Evolutionary conservation across 1,140 invertebrate species (phyloP).

Genomic region (Armadillidium nasatum): DNA sequence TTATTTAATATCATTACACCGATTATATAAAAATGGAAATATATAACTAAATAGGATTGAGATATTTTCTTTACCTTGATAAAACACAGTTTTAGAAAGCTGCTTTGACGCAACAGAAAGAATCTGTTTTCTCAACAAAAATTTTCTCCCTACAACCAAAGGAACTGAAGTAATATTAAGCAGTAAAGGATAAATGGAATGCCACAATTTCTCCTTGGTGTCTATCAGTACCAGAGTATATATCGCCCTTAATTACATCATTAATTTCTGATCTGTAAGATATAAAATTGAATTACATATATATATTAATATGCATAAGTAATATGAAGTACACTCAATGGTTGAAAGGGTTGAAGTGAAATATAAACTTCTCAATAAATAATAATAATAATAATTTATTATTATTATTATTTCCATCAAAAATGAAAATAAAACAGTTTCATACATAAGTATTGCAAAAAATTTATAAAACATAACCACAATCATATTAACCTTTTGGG

Average conservation of each 20-base stretch:
- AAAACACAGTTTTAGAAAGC: constrained; percentile 27
- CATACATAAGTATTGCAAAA: too few relatives aligned
- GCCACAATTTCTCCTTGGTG: constrained; percentile 92
- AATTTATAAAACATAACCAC: neutral
- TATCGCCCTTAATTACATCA: constrained; percentile 67
- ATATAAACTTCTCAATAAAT: too few relatives aligned
- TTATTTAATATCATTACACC: too few relatives aligned
- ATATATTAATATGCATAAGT: too few relatives aligned
- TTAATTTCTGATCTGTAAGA: constrained; percentile 63
- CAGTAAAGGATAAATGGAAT: constrained; percentile 79
- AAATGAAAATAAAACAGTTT: too few relatives aligned
- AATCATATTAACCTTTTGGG: constrained; percentile 64
- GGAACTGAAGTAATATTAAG: constrained; percentile 73
- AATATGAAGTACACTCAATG: too few relatives aligned
- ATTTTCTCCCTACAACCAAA: constrained; percentile 67
- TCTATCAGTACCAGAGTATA: constrained; percentile 83
- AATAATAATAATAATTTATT: too few relatives aligned
- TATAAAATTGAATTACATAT: too few relatives aligned
- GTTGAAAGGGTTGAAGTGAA: too few relatives aligned
- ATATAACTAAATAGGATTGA: too few relatives aligned
- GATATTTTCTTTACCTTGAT: neutral
- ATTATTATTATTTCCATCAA: too few relatives aligned
- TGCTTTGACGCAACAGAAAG: constrained; percentile 57
- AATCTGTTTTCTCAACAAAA: constrained; percentile 71
- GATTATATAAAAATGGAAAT: too few relatives aligned